These are phyloP conservation scores for Corythaeola cristata DNA, from an alignment of 2,113 vertebrate species.

Conservation along the genomic window DNA sequence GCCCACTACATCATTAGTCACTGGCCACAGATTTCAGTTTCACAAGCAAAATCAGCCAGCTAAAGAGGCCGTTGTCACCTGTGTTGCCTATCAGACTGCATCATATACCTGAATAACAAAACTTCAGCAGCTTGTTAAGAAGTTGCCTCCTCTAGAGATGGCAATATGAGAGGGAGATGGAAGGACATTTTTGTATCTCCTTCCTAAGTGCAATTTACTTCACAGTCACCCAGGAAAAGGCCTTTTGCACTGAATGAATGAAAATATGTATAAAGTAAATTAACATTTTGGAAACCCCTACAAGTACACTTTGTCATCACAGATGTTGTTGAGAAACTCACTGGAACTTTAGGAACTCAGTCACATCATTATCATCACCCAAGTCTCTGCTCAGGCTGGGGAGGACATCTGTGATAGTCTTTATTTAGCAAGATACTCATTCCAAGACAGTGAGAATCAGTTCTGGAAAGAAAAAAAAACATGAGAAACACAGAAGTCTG, in stretches of 20 bases:
- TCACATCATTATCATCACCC: constrained; percentile 8
- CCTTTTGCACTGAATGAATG: not conserved
- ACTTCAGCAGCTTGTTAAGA: not conserved
- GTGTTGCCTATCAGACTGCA: not conserved
- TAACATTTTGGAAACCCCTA: not conserved
- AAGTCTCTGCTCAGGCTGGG: not conserved
- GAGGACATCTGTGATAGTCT: constrained; percentile 15
- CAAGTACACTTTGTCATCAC: not conserved
- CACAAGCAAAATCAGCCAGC: not conserved
- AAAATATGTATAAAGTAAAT: not conserved
- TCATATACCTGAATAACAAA: not conserved
- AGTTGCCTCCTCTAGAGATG: not conserved
- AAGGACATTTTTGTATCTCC: not conserved
- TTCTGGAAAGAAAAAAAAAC: constrained; percentile 34
- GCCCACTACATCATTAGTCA: not conserved
- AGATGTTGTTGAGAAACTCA: not conserved
- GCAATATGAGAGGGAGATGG: not conserved
- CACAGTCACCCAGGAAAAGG: not conserved
- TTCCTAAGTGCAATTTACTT: not conserved
- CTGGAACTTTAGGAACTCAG: not conserved
- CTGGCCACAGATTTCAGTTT: not conserved
- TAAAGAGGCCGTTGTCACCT: not conserved
- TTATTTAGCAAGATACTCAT: not conserved
- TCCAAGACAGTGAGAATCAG: constrained; percentile 7
- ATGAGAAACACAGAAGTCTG: not conserved